A percentile compares a stretch with the other conserved stretches of the same genome.
phyloP scores from a whole-genome alignment of 1,140 invertebrate species.

The Ceratosolen solmsi region DNA sequence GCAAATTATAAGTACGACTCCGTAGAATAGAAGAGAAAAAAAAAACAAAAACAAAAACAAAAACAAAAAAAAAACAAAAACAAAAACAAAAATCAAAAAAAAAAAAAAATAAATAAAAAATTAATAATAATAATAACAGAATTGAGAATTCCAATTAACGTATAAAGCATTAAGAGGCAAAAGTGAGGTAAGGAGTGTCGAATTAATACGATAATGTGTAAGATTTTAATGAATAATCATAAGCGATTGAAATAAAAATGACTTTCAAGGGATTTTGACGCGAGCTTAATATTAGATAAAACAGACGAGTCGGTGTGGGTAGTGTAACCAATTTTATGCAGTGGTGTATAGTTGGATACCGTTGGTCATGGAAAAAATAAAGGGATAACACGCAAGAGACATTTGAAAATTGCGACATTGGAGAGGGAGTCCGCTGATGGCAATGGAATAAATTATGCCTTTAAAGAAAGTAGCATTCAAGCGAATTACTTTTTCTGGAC shows the following conservation, averaged over 20 bases:
- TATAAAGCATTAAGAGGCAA: too few relatives aligned
- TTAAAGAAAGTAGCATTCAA: slow-evolving; percentile 48
- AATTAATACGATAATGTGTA: not conserved
- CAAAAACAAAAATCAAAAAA: too few relatives aligned
- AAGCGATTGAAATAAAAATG: slow-evolving; percentile 38
- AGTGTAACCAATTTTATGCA: slow-evolving; percentile 42
- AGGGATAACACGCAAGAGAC: too few relatives aligned
- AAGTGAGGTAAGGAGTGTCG: too few relatives aligned
- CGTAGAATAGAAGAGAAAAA: too few relatives aligned
- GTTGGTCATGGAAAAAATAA: slow-evolving; percentile 35
- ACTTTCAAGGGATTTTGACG: too few relatives aligned
- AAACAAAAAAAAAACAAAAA: too few relatives aligned
- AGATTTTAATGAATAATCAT: not conserved
- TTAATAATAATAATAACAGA: too few relatives aligned
- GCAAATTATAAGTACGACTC: too few relatives aligned
- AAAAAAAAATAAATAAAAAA: too few relatives aligned
- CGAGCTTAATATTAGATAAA: not conserved
- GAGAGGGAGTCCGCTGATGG: not conserved
- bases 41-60: too few relatives aligned
- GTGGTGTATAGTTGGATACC: not conserved
- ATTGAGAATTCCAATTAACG: too few relatives aligned
- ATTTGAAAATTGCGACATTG: slow-evolving; percentile 46
- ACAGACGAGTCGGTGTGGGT: slow-evolving; percentile 35
- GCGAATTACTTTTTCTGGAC: slow-evolving; percentile 47
- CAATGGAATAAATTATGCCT: slow-evolving; percentile 56